These are phyloP conservation scores for Dynastes tityus DNA, from an alignment of 2,888 invertebrate species.

Conservation along the genomic window DNA sequence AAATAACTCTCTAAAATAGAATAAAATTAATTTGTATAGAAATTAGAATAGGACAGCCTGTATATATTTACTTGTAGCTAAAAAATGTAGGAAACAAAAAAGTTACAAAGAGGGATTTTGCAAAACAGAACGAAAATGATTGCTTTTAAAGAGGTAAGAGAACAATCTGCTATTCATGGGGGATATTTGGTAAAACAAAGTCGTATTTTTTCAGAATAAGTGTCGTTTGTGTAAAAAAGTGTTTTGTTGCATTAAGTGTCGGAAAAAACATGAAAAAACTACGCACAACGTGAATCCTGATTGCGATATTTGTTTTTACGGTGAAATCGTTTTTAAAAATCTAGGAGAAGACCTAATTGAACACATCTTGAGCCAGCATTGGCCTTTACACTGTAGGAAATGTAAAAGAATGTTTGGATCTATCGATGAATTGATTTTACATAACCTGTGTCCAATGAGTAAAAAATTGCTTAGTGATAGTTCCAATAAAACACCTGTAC, in stretches of 20 bases:
- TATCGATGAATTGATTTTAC: constrained; percentile 59
- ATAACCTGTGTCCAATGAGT: constrained; percentile 59
- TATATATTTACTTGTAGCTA: not conserved
- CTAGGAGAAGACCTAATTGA: constrained; percentile 56
- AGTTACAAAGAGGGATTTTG: no score
- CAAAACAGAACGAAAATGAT: not conserved
- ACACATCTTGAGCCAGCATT: constrained; percentile 62
- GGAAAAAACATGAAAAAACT: constrained; percentile 62
- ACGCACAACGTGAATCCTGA: constrained; percentile 61
- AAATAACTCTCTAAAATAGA: constrained; percentile 86
- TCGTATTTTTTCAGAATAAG: constrained; percentile 60
- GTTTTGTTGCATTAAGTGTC: constrained; percentile 65
- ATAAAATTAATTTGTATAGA: not conserved
- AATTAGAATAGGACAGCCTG: no score
- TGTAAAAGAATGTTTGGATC: constrained; percentile 61
- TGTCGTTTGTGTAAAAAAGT: constrained; percentile 63
- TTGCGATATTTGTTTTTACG: constrained; percentile 65
- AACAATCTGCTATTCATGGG: no score
- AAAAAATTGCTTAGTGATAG: constrained; percentile 44
- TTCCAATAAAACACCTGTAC: constrained; percentile 25
- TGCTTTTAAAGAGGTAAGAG: constrained; percentile 17
- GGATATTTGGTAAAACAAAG: no score
- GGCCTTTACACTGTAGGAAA: constrained; percentile 63
- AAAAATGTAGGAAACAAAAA: no score
- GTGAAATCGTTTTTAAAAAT: constrained; percentile 57